Conservation (phyloP, 2,888 invertebrate species). For the Eucriotettix oculatus region DNA sequence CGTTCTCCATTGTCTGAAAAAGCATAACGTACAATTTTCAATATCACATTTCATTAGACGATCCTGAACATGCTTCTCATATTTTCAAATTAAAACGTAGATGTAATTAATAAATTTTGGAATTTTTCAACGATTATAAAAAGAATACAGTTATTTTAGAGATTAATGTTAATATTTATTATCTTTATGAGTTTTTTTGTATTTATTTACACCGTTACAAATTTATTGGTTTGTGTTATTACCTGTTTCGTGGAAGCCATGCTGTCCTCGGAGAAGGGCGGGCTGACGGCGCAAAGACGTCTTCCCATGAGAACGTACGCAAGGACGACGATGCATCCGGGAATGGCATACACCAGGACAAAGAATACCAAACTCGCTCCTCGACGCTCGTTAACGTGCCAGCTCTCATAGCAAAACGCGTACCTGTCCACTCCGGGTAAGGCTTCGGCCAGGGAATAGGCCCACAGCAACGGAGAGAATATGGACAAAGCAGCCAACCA, state of each 20-base stretch:
- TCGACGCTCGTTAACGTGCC: slow-evolving; percentile 22
- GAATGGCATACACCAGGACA: slow-evolving; percentile 56
- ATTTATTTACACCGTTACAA: neutral
- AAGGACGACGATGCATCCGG: slow-evolving; percentile 34
- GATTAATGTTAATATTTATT: too few relatives aligned
- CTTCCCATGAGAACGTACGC: slow-evolving; percentile 51
- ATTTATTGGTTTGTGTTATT: neutral
- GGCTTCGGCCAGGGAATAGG: slow-evolving; percentile 14
- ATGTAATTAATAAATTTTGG: too few relatives aligned
- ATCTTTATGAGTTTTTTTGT: neutral
- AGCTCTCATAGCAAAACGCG: slow-evolving; percentile 44
- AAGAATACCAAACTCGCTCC: slow-evolving; percentile 30
- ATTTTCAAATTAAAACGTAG: too few relatives aligned
- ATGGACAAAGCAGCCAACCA: slow-evolving; percentile 50
- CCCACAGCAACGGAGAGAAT: slow-evolving; percentile 47
- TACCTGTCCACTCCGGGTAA: neutral
- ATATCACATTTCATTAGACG: too few relatives aligned
- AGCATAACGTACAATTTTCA: too few relatives aligned
- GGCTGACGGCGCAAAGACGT: slow-evolving; percentile 47
- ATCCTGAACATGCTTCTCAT: too few relatives aligned
- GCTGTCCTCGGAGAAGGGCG: slow-evolving; percentile 45
- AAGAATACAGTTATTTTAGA: too few relatives aligned
- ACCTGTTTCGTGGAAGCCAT: slow-evolving; percentile 50
- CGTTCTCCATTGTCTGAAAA: too few relatives aligned
- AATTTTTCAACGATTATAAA: too few relatives aligned